Base-by-base conservation (phyloP, 2,113 vertebrate species). In the Pseudolaguvia tuberculata region DNA sequence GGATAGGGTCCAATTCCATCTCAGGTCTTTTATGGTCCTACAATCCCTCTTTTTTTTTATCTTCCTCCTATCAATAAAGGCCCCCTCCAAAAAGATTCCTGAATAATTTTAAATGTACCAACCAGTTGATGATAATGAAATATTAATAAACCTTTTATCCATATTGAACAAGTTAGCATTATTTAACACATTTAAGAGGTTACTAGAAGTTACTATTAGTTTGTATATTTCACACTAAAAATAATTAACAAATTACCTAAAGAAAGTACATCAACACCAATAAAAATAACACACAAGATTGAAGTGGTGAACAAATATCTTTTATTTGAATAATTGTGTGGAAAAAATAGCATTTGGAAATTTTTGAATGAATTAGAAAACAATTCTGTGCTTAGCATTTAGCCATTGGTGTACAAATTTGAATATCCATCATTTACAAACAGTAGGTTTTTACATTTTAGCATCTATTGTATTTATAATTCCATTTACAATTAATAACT, bases 321-420 rank as follows among this genome's bases (percentile, higher is more conserved):
- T 80, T 76, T 76, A 62, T 80, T 50, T 63, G 47, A 55, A 52
- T 35, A 72, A 25, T 13, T 50, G 52, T 76, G 68, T 80, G 78
- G n/a, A 67, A 79, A 72, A 79, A 76, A 79, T 67, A 68, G 23
- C n/a, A 59, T 52, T 47, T 76, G 73, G 18, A 45, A 76, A 72
- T 63, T 15, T 72, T 48, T 29, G 45, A 59, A 6, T 42, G 47
- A 27, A 13, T 52, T 72, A 66, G 68, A 76, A 79, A 66, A 48
- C 17, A 31, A 35, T 18, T 58, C 27, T 51, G 65, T 42, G 59
- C 27, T 70, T 70, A 62, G n/a, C 12, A 35, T 42, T 15, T 21
- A 63, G 42, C 20, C 20, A 12, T 11, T 2, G 29, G 29, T 18
- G 2, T n/a, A 62, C 31, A 62, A 12, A 21, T 42, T 63, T 42